These are phyloP conservation scores for Nephrotoma appendiculata DNA, from an alignment of 2,888 invertebrate genomes.

Conservation along the genomic window DNA sequence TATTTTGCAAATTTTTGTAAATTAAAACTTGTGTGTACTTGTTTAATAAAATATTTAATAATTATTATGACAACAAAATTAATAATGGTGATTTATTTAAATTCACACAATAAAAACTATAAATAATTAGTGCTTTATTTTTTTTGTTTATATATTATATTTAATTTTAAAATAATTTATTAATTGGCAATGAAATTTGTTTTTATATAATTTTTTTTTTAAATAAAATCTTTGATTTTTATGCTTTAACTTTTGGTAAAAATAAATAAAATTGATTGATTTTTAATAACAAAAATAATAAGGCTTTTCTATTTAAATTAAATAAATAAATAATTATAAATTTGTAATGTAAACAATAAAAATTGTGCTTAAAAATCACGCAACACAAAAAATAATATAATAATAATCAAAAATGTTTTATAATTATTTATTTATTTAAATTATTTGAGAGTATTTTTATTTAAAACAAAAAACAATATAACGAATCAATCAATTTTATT, in stretches of 20 bases:
- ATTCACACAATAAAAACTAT: neutral
- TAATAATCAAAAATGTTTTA: neutral
- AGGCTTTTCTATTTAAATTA: neutral
- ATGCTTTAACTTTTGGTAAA: neutral
- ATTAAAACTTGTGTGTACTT: neutral
- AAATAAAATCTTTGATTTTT: neutral
- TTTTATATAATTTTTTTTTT: neutral
- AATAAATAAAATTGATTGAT: neutral
- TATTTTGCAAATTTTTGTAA: neutral
- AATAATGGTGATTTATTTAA: neutral
- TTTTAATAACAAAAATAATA: neutral
- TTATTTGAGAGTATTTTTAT: neutral
- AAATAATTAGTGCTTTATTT: neutral
- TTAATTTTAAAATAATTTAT: neutral
- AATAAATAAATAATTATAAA: neutral
- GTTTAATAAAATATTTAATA: neutral
- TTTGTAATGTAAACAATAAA: neutral
- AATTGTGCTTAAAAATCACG: neutral
- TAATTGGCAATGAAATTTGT: neutral
- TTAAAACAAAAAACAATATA: neutral
- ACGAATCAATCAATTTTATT: neutral
- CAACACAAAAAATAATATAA: neutral
- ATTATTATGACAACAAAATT: neutral
- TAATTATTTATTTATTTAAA: neutral
- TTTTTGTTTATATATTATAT: neutral